phyloP scores from a whole-genome alignment of 2,888 invertebrate species.

The Ptycholaimellus sp. region DNA sequence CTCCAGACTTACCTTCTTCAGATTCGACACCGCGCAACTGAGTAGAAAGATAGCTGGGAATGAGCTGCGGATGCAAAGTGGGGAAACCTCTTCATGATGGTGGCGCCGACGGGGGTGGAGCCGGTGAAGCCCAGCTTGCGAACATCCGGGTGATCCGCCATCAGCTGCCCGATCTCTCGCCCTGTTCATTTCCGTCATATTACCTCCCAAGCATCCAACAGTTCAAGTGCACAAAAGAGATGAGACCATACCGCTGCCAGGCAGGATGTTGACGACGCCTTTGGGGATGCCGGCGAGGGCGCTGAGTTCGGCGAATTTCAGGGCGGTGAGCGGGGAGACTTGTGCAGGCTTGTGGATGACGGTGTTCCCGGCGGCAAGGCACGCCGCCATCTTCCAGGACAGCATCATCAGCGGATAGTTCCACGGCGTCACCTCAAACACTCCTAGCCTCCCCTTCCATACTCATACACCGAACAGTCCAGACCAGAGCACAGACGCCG shows the following conservation, averaged over 20 bases:
- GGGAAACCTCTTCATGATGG: conserved; percentile 53
- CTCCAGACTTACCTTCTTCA: conserved; percentile 81
- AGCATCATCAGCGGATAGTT: conserved; percentile 97
- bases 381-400: conserved; percentile 94
- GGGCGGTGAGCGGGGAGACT: conserved; percentile 64
- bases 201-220: not conserved
- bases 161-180: conserved; percentile 45
- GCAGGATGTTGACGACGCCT: conserved; percentile 73
- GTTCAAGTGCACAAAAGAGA: conserved; percentile 2
- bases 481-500: conserved; percentile 40
- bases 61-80: not conserved
- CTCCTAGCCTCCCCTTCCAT: conserved; percentile 41
- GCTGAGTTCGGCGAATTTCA: conserved; percentile 76
- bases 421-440: conserved; percentile 86
- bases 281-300: conserved; percentile 72
- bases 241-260: conserved; percentile 23
- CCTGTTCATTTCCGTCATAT: conserved; percentile 11
- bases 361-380: conserved; percentile 81
- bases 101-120: conserved; percentile 67
- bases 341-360: conserved; percentile 78
- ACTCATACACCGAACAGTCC: not conserved
- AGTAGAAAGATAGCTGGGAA: not conserved
- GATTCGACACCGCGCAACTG: conserved; percentile 56
- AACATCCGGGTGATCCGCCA: conserved; percentile 58
- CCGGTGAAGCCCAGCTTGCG: conserved; percentile 87